Conservation (phyloP, 2,797 vertebrate species). For the Tenualosa thibaudeaui region DNA sequence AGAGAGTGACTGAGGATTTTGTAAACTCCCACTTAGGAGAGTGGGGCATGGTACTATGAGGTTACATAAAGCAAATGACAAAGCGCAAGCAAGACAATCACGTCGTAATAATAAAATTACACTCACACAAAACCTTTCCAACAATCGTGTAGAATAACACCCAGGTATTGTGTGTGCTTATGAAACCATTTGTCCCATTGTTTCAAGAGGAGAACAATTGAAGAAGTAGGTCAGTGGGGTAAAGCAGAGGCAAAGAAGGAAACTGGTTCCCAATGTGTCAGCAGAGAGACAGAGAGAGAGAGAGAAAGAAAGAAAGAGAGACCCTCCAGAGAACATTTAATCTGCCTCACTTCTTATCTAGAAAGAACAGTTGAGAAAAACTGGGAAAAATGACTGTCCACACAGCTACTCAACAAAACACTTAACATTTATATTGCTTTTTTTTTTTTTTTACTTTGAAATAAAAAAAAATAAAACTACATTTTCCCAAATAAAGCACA, state of each 20-base stretch:
- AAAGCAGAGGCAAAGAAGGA: conserved; percentile 53
- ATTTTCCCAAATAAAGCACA: not conserved
- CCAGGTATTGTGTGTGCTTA: conserved; percentile 78
- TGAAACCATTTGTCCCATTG: conserved; percentile 75
- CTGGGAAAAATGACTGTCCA: not conserved
- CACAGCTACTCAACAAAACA: not conserved
- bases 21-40: not conserved
- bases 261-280: conserved; percentile 26
- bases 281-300: not conserved
- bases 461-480: not conserved
- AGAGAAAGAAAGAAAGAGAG: not conserved
- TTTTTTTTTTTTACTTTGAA: not conserved
- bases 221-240: conserved; percentile 81
- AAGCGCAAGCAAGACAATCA: conserved; percentile 50
- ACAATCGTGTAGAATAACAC: conserved; percentile 70
- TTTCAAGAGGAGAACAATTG: conserved; percentile 75
- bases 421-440: not conserved
- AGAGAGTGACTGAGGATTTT: not conserved
- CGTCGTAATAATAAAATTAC: conserved; percentile 52
- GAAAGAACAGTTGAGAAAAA: not conserved
- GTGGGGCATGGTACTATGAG: conserved; percentile 25
- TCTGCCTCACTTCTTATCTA: not conserved
- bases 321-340: not conserved
- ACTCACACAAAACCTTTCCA: conserved; percentile 52
- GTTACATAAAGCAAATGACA: conserved; percentile 58